Evolutionary conservation across 2,888 invertebrate species (phyloP), one percentile per base, ranked within the genome.

Genomic region (Conops quadrifasciatus): DNA sequence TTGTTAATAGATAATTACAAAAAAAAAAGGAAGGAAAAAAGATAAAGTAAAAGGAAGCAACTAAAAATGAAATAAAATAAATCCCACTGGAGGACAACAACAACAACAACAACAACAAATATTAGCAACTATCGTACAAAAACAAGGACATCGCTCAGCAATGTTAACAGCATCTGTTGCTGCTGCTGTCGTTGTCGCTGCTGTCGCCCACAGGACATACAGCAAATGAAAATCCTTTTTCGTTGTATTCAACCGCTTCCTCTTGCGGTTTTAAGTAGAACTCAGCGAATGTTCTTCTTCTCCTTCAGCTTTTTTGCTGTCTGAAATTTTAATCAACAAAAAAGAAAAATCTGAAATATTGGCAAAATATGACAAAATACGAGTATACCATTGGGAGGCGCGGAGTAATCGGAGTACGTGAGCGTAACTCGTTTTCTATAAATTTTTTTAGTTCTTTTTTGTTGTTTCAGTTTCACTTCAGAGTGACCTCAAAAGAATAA

Each of bases 1-100:
- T 62, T 62, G 36, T 62, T 60, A 36, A 43, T 62, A 62, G 62
- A 62, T 62, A 62, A 43, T 62, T 62, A 19, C n/a, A n/a, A n/a
- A n/a, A n/a, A 43, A 21, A 43, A 24, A 16, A 30, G 30, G 9
- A 30, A 43, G 15, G 24, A 45, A 62, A 21, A 1, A 9, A 3
- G 24, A 21, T 3, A 4, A 53, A 53, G 24, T n/a, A 4, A 49
- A 49, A 4, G 49, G 49, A 49, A 15, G 15, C 45, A 9, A 45
- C 1, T 15, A 49, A 49, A 49, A n/a, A 49, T n/a, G 49, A 49
- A n/a, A 49, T n/a, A n/a, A n/a, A n/a, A n/a, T n/a, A n/a, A n/a
- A n/a, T n/a, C n/a, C n/a, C n/a, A n/a, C 49, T 4, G 49, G 4
- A 11, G 2, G 3, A 49, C 15, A 2, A 21, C 19, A 53, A 19